Evolutionary conservation across 2,888 invertebrate genomes (phyloP), one percentile per base, ranked within the genome.

Genomic region (Synanthedon vespiformis): DNA sequence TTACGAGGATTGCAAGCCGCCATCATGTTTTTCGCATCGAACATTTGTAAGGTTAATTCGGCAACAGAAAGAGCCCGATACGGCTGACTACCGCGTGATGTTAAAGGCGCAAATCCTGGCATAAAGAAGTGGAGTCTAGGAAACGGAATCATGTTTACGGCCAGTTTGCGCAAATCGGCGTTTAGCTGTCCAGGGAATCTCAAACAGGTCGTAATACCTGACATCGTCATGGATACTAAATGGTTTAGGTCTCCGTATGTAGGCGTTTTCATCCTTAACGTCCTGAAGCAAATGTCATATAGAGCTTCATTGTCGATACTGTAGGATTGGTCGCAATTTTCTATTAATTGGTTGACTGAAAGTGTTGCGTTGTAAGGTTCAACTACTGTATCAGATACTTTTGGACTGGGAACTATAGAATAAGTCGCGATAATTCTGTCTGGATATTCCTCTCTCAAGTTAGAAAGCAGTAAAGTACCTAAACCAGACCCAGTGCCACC

Each of bases 1-100:
- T 94, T 94, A 14, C 96, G 89, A 0, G 96, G 96, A 72, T 96
- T 95, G 68, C 96, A 96, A 6, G 96, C 96, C 4, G 95, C 95
- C 96, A 96, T 97, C 96, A 96, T 96, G 79, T 96, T 97, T 78
- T 96, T 96, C 5, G 96, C 94, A 70, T 96, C 96, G 70, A 96
- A 97, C 94, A 94, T 94, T 74, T 94, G 94, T 62, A 93, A 91
- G 0, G 96, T 96, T 40, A 97, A 87, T 77, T 97, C 96, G 0
- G 96, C 95, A 0, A 97, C 96, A 0, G 95, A 94, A 5, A 95
- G 76, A 18, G 96, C 93, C 58, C 95, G 89, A 81, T 95, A 96
- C 64, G 94, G 93, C 70, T 95, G 95, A 53, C 92, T 92, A 8
- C 94, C 95, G 49, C 95, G 90, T 0, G 93, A 94, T 14, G 91